Conservation (phyloP, 35 echinoderm and acorn worm species). For the Diadema setosum region DNA sequence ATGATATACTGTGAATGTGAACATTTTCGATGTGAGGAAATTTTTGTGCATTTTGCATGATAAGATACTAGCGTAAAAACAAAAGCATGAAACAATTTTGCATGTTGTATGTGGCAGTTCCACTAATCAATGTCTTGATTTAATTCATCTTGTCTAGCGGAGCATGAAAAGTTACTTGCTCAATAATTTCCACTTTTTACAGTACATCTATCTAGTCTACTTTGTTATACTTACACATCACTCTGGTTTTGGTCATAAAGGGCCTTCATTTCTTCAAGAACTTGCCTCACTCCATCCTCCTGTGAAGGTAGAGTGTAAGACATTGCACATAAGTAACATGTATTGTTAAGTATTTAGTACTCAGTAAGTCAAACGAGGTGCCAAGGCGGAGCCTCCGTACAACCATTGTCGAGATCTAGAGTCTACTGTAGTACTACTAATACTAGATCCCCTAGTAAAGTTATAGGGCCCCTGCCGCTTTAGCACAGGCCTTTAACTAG, state of each 20-base stretch:
- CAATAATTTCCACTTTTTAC: neutral
- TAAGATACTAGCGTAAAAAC: no score
- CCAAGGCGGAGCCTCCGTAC: neutral
- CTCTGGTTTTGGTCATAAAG: slow-evolving; percentile 95
- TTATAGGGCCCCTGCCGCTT: no score
- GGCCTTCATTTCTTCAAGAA: slow-evolving; percentile 93
- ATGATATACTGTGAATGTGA: no score
- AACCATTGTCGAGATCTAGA: neutral
- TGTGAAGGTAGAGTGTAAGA: neutral
- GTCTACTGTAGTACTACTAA: neutral
- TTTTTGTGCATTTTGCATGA: no score
- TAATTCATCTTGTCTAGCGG: no score
- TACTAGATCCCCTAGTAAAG: neutral
- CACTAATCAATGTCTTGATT: no score
- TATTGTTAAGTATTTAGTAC: neutral
- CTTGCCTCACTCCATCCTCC: slow-evolving; percentile 90
- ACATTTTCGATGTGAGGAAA: no score
- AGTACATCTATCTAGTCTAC: neutral
- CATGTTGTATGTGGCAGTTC: no score
- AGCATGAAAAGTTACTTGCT: no score
- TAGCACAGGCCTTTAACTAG: no score
- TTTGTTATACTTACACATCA: slow-evolving; percentile 88
- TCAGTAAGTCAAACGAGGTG: neutral
- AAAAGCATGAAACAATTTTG: no score
- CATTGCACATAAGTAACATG: neutral